phyloP scores from a whole-genome alignment of 1,140 invertebrate genomes.

The Parasteatoda tepidariorum region DNA sequence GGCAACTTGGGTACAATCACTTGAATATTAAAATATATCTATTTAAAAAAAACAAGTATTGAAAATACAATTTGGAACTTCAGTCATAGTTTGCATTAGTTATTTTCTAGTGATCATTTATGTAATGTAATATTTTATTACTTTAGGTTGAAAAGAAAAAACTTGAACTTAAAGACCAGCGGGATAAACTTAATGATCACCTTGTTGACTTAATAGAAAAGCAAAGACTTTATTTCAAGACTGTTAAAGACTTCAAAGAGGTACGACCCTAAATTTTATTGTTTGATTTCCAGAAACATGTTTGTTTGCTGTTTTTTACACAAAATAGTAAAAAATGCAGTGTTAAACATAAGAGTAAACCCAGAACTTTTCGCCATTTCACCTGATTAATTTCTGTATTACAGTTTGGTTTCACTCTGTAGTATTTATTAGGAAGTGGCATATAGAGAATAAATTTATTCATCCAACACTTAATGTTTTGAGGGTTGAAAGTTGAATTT shows the following conservation, averaged over 20 bases:
- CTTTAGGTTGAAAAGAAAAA: constrained; percentile 71
- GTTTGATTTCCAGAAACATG: neutral
- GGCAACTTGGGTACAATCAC: too few relatives aligned
- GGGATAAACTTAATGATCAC: constrained; percentile 78
- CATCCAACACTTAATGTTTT: too few relatives aligned
- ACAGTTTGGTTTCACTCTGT: neutral
- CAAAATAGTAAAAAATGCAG: neutral
- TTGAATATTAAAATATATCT: too few relatives aligned
- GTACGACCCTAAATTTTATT: constrained; percentile 53
- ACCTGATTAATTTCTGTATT: neutral
- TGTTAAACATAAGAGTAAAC: too few relatives aligned
- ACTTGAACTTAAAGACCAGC: constrained; percentile 78
- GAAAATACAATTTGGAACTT: too few relatives aligned
- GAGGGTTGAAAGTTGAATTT: too few relatives aligned
- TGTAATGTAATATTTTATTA: too few relatives aligned
- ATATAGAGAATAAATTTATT: too few relatives aligned
- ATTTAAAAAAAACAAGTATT: too few relatives aligned
- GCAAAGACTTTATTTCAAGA: constrained; percentile 84
- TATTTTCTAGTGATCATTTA: too few relatives aligned
- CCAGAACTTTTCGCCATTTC: neutral
- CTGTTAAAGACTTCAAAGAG: constrained; percentile 81
- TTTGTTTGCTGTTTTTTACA: neutral
- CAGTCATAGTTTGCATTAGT: too few relatives aligned
- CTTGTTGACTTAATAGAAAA: constrained; percentile 80
- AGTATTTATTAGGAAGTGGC: neutral